These are phyloP conservation scores for Rhynchonycteris naso DNA, from an alignment of 2,797 vertebrate genomes.

Conservation along the genomic window DNA sequence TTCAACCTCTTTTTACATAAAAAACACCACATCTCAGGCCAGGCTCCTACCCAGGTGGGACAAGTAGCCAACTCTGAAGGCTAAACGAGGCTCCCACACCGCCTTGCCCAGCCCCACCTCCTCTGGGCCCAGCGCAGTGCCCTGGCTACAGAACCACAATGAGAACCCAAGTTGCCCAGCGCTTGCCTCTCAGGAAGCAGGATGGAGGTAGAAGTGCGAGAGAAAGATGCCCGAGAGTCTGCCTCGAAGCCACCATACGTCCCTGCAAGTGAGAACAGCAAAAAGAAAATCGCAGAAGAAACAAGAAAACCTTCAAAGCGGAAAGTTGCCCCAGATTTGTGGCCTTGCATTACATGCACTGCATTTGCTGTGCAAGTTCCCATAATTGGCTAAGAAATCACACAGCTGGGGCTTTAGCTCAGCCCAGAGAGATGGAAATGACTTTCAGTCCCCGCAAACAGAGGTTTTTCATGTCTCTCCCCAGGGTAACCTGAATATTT, in stretches of 20 bases:
- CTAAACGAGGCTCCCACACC: accelerated
- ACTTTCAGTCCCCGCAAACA: neutral
- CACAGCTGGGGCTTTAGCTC: constrained; percentile 23
- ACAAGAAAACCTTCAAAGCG: constrained; percentile 59
- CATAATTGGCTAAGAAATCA: constrained; percentile 59
- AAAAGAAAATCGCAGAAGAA: constrained; percentile 36
- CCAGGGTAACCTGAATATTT: constrained; percentile 13
- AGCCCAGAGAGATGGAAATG: neutral
- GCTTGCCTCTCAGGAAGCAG: neutral
- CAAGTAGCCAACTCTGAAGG: neutral
- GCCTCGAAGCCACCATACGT: neutral
- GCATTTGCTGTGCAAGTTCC: constrained; percentile 30
- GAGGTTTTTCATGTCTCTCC: constrained; percentile 40
- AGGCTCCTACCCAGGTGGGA: neutral
- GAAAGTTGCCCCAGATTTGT: constrained; percentile 47
- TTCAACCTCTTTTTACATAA: neutral
- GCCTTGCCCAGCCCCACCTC: neutral
- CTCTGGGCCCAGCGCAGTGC: neutral
- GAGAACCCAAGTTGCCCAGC: neutral
- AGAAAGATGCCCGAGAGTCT: neutral
- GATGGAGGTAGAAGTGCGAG: neutral
- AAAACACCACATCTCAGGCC: neutral
- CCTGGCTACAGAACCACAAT: neutral
- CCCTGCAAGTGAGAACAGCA: neutral
- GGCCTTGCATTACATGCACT: constrained; percentile 58